Evolutionary conservation across 2,888 invertebrate species (phyloP), one percentile per base, ranked within the genome.

Genomic region (Xestia ashworthii): DNA sequence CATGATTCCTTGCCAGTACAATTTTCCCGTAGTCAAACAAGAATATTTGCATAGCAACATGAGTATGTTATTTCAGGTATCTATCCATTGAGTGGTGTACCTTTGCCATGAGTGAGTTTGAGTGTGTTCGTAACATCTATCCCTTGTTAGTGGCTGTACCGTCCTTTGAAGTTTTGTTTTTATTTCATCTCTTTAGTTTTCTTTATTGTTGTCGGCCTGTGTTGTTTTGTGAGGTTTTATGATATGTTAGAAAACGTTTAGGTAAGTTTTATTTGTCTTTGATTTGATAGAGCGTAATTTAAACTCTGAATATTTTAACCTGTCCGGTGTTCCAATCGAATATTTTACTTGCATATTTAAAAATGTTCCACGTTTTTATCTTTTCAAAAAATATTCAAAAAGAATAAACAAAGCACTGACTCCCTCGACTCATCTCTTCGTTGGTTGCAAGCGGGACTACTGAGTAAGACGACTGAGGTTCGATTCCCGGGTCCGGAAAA

Each of bases 1-100:
- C 14, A 81, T 5, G 81, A 67, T 71, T 66, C 32, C 53, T 71
- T 55, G 64, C 1, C 38, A 55, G 50, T 48, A 81, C 71, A 85
- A 81, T 81, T 85, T 74, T 64, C 72, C 32, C 74, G 25, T 25
- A 65, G 46, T 65, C 82, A 82, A 74, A 83, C 74, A 83, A 32
- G 85, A 68, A 68, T 85, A 82, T 83, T 85, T 83, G 77, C 83
- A 73, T 71, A 73, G 77, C 58, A 70, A 76, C 62, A 71, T n/a
- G 74, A 74, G 76, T 73, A 48, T 74, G 77, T 82, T 83, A 85
- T 83, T 77, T 46, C 62, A 69, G 71, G 62, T 76, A 74, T 16
- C 55, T 81, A 71, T 66, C 25, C 11, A n/a, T 72, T 71, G 77
- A 82, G 82, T 69, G 62, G 71, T 73, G 50, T 85, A 60, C 73